A percentile compares a stretch with the other conserved stretches of the same genome.
phyloP scores from a whole-genome alignment of 2,113 vertebrate species.

The Origma solitaria region DNA sequence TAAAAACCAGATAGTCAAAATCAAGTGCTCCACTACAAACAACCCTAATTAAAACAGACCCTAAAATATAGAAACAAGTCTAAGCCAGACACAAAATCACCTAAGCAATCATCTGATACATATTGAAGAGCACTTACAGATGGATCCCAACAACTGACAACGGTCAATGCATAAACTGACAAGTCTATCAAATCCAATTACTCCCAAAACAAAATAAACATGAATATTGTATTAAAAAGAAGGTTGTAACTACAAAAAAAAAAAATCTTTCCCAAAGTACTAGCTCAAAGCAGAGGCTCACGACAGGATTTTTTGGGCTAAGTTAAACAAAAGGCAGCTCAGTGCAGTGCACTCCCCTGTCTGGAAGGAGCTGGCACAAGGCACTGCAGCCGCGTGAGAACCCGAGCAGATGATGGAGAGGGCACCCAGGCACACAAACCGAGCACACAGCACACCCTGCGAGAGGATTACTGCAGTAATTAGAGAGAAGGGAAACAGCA shows the following conservation, averaged over 20 bases:
- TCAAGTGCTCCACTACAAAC: neutral
- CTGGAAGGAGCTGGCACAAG: neutral
- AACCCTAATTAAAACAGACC: neutral
- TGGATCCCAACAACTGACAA: neutral
- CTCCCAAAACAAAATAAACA: neutral
- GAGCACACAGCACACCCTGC: neutral
- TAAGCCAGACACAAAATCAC: neutral
- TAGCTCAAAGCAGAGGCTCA: accelerated
- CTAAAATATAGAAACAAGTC: neutral
- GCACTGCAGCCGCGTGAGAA: neutral
- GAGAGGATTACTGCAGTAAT: neutral
- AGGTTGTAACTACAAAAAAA: neutral
- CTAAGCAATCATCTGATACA: neutral
- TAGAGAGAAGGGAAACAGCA: neutral
- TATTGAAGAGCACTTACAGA: neutral
- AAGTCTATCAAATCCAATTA: neutral
- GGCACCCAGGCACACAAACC: neutral
- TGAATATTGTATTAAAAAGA: neutral
- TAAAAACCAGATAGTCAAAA: neutral
- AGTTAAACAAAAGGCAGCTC: neutral
- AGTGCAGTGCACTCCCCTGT: neutral
- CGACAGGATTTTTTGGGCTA: neutral
- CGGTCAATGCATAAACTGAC: neutral
- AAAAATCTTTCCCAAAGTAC: neutral
- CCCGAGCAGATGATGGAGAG: neutral